Base-by-base conservation (phyloP, 2,888 invertebrate genomes). In the Machimus atricapillus region DNA sequence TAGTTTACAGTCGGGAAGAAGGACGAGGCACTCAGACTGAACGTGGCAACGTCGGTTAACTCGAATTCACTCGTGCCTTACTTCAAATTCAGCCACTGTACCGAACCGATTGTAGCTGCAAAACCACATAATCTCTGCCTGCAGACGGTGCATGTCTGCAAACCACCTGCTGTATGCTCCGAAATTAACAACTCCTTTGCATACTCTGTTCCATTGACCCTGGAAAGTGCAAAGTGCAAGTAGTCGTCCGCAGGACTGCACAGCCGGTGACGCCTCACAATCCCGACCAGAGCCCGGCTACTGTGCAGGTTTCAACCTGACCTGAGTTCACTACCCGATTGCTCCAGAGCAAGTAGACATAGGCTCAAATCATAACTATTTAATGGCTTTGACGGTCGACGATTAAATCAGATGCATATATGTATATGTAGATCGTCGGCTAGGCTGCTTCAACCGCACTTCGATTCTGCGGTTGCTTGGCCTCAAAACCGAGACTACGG, bases 401-500 rank as follows among this genome's bases (percentile, higher is more conserved):
- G 66, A 82, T 58, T 56, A 58, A 37, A 82, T 82, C 66, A 82
- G 31, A 82, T 58, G n/a, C n/a, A n/a, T n/a, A n/a, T n/a, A n/a
- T n/a, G n/a, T n/a, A n/a, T n/a, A n/a, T n/a, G 66, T 58, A 56
- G 58, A 40, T 34, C 82, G 66, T 82, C 58, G 19, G 82, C 19
- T 58, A 1, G 82, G 34, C 34, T 37, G 66, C 34, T 52, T 19
- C 31, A 82, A 82, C 82, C 82, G 37, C 82, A 82, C 37, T 82
- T 82, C 82, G 58, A 82, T 82, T 82, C 37, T 82, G 82, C 52
- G 82, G 82, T 82, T 82, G 37, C 7, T 66, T 66, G 58, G 37
- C 82, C 82, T 82, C 58, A 82, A 81, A 82, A 82, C 37, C 58
- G 40, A 46, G 43, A 16, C 43, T 14, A 66, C 66, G 43, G 43